Conservation (phyloP, 2,113 vertebrate species). For the Sterna hirundo region DNA sequence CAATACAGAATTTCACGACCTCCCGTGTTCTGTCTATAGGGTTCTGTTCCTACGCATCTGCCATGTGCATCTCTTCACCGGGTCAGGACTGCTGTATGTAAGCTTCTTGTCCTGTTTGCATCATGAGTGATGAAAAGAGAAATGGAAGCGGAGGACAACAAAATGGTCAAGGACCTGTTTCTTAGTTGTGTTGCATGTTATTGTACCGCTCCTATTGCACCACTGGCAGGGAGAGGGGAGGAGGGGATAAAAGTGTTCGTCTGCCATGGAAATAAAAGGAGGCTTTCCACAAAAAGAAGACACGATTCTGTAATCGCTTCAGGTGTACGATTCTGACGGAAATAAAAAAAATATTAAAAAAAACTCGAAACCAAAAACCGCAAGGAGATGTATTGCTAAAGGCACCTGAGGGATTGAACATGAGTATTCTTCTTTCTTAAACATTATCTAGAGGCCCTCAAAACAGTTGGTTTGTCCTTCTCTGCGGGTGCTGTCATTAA, state of each 20-base stretch:
- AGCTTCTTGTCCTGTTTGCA: not conserved
- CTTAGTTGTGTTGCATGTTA: not conserved
- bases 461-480: not conserved
- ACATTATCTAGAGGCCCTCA: not conserved
- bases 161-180: not conserved
- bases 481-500: not conserved
- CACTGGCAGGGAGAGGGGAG: not conserved
- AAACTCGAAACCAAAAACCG: rapidly evolving
- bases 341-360: not conserved
- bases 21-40: not conserved
- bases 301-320: not conserved
- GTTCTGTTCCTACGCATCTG: not conserved
- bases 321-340: not conserved
- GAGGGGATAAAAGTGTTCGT: not conserved
- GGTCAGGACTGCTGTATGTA: not conserved
- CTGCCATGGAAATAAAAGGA: not conserved
- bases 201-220: not conserved
- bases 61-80: not conserved
- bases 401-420: not conserved
- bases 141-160: not conserved
- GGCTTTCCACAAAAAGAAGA: not conserved
- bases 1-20: not conserved
- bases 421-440: not conserved
- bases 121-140: not conserved
- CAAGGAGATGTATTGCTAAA: not conserved